Evolutionary conservation across 2,113 vertebrate genomes (phyloP).

Genomic region (Neotoma lepida): DNA sequence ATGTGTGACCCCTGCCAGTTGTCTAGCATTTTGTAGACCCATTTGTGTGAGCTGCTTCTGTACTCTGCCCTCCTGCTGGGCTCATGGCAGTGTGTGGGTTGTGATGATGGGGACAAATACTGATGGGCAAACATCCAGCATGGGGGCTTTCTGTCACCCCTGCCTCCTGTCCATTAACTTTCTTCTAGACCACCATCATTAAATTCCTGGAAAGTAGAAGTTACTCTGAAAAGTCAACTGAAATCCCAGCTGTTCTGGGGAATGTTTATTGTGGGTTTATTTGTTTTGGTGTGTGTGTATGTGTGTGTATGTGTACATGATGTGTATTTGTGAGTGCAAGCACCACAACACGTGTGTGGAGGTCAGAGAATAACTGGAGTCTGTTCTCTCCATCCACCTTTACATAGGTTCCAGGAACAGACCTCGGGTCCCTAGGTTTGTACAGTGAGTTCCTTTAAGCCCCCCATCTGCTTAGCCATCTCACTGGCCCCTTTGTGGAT

Average conservation of each 20-base stretch:
- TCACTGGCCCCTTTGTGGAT: neutral
- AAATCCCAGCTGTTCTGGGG: neutral
- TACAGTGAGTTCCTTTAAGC: neutral
- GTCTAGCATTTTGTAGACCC: no score
- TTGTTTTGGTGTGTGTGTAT: neutral
- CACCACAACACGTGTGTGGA: neutral
- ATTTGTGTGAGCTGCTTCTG: accelerated
- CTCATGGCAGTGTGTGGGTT: neutral
- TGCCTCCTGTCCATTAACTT: neutral
- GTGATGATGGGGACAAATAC: neutral
- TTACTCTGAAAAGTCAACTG: neutral
- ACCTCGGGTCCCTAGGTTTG: neutral
- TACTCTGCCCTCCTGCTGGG: neutral
- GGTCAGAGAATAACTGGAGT: neutral
- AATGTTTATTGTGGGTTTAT: neutral
- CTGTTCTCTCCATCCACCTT: neutral
- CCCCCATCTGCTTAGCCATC: neutral
- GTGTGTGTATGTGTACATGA: neutral
- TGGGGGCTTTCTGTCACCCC: neutral
- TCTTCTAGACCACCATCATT: neutral
- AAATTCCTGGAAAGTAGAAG: neutral
- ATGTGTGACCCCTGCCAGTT: neutral
- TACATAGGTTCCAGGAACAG: neutral
- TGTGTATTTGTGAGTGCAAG: neutral
- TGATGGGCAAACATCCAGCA: neutral